Base-by-base conservation (phyloP, 2,797 vertebrate species). In the Bovichtus diacanthus region DNA sequence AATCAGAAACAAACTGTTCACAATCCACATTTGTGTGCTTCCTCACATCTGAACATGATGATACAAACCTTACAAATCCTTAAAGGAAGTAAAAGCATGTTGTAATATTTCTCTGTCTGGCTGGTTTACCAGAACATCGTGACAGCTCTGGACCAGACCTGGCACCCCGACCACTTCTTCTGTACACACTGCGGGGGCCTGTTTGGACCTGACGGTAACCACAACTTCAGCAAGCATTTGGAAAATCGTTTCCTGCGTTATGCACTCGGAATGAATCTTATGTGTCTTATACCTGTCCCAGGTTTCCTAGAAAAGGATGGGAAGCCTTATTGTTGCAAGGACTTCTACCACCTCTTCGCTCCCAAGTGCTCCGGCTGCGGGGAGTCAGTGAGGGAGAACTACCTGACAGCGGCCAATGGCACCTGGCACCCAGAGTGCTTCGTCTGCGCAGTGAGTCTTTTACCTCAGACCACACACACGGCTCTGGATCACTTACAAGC, bases 91-190 rank as follows among this genome's bases (percentile, higher is more conserved):
- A 39, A 55, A 66, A 34, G 27, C 39, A 66, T 61, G 49, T 64
- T 54, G 55, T 80, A 54, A 81, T 83, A 36, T 64, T 55, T 80
- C 18, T 60, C 0, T 38, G 7, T 76, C 41, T 86, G 85, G 19
- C 50, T 72, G 60, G 4, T 82, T 82, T 43, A 74, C 53, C 93
- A 98, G 97, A 97, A 95, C 88, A 96, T 99, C 84, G 85, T 99
- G 88, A 97, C 96, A 0, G 97, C 98, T 2, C 91, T 98, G 94
- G 93, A 97, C 88, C 93, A 95, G 84, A 97, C 94, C 23, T 98
- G 98, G 98, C 97, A 99, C 75, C 97, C 97, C 0, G 97, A 98
- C 70, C 97, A 98, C 87, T 98, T 99, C 92, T 99, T 99, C 94
- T 99, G 97, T 2, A 55, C 93, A 61, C 95, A 96, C 85, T 99